Evolutionary conservation across 2,888 invertebrate genomes (phyloP).

Genomic region (Agrypnus murinus): DNA sequence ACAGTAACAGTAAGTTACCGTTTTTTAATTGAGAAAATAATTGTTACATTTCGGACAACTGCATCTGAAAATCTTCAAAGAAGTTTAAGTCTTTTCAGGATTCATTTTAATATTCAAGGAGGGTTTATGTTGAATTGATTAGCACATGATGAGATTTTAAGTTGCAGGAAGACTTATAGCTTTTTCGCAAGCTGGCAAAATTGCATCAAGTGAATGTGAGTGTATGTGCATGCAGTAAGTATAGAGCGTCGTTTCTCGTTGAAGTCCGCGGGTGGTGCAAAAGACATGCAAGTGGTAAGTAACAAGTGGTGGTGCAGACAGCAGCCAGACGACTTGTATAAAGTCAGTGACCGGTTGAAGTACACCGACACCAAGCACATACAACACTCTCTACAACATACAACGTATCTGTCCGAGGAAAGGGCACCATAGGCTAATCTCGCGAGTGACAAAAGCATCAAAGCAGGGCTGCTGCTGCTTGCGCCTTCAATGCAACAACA

Average conservation of each 20-base stretch:
- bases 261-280: conserved; percentile 48
- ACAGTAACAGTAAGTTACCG: too few relatives aligned
- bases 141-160: too few relatives aligned
- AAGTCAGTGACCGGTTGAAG: conserved; percentile 60
- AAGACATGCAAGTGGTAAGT: conserved; percentile 58
- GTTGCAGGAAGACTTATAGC: too few relatives aligned
- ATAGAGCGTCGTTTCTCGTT: conserved; percentile 29
- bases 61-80: too few relatives aligned
- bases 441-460: conserved; percentile 48
- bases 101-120: too few relatives aligned
- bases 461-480: conserved; percentile 46
- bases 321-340: conserved; percentile 57
- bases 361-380: conserved; percentile 57
- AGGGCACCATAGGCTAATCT: conserved; percentile 56
- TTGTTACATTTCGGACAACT: too few relatives aligned
- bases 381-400: neutral
- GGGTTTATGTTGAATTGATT: too few relatives aligned
- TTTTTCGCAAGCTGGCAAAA: too few relatives aligned
- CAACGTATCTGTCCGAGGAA: conserved; percentile 47
- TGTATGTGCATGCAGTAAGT: too few relatives aligned
- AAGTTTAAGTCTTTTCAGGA: too few relatives aligned
- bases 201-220: too few relatives aligned
- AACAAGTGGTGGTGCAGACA: conserved; percentile 60
- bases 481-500: conserved; percentile 39
- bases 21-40: too few relatives aligned